These are phyloP conservation scores for Cecropterus lyciades DNA, from an alignment of 1,140 invertebrate species.

Conservation along the genomic window DNA sequence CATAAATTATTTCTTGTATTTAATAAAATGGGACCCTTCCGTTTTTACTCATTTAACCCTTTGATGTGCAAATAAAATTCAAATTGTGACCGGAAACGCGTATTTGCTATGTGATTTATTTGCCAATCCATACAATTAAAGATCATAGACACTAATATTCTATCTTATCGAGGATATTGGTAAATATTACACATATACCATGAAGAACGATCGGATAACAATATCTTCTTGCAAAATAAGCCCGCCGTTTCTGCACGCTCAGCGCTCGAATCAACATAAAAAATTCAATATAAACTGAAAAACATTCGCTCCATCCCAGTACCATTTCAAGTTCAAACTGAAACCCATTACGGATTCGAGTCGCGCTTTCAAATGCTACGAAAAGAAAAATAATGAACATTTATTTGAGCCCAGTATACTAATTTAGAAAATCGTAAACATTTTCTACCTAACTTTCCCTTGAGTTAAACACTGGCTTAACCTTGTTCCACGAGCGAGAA, in stretches of 20 bases:
- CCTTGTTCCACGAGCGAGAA: no score
- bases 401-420: constrained; percentile 27
- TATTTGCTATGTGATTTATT: no score
- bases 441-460: constrained; percentile 7
- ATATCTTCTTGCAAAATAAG: constrained; percentile 23
- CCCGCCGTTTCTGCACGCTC: constrained; percentile 9
- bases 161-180: no score
- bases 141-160: no score
- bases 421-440: constrained; percentile 11
- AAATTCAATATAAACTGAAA: constrained; percentile 34
- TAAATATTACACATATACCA: no score
- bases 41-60: no score
- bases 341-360: constrained; percentile 37
- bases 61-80: no score
- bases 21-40: no score
- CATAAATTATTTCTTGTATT: no score
- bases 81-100: no score
- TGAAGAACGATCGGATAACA: constrained; percentile 8
- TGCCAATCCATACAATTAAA: no score
- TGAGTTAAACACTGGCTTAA: not conserved
- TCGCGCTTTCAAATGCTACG: constrained; percentile 29
- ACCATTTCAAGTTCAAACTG: constrained; percentile 36
- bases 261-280: constrained; percentile 35
- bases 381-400: constrained; percentile 33
- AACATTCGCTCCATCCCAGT: constrained; percentile 36